Conservation (phyloP, 2,113 vertebrate genomes). For the Sylvietta virens region DNA sequence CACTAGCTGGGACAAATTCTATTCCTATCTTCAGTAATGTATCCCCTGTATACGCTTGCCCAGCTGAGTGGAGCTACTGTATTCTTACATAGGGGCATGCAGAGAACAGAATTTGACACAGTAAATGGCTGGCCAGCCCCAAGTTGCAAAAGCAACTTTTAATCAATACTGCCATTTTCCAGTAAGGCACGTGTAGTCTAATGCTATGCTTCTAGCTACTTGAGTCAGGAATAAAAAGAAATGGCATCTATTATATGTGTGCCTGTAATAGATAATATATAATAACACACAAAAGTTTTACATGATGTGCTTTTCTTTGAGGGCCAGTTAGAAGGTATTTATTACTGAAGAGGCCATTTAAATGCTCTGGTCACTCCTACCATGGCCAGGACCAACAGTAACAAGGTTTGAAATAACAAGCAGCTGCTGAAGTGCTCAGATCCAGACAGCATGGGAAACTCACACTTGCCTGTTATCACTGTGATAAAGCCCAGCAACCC, state of each 20-base stretch:
- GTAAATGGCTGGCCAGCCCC: neutral
- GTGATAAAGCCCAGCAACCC: neutral
- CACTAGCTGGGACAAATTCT: neutral
- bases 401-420: neutral
- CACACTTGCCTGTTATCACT: neutral
- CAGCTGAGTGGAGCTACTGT: neutral
- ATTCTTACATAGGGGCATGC: neutral
- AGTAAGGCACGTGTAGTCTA: neutral
- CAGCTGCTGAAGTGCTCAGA: neutral
- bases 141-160: neutral
- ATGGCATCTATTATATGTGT: neutral
- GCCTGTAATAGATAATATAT: too few species aligned
- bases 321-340: neutral
- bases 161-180: neutral
- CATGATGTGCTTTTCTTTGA: neutral
- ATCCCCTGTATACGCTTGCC: neutral
- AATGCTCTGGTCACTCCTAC: neutral
- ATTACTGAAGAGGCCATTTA: neutral
- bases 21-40: neutral
- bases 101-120: neutral
- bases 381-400: neutral
- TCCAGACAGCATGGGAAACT: neutral
- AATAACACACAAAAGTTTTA: neutral
- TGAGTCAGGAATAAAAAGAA: neutral
- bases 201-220: neutral